Base-by-base conservation (phyloP, 2,797 vertebrate species). In the Alcedo atthis region DNA sequence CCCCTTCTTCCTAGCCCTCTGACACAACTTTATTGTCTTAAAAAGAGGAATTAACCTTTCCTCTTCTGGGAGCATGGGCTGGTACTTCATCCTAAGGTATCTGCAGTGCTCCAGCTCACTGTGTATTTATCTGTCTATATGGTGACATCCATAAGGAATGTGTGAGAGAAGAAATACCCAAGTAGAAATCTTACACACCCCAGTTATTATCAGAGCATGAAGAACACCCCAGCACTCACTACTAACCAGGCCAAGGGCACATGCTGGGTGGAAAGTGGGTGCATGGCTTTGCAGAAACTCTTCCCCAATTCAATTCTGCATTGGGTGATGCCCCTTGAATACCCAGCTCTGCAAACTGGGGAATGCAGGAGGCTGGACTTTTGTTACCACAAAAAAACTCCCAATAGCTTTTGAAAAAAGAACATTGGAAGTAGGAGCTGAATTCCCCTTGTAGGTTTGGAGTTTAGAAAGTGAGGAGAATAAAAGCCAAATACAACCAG, bases 41-140 rank as follows among this genome's bases (percentile, higher is more conserved):
- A 30, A 81, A 69, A 21, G 28, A 78, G 32, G 40, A 91, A 87
- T 73, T n/a, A 76, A 62, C 51, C 63, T 62, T 79, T 76, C 63
- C 25, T 84, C 49, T 66, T 51, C 8, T 0, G 0, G 67, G 87
- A 76, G 33, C 55, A 61, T 0, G 2, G 16, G 37, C 22, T 73
- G 53, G 66, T 42, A 42, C 46, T 62, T 46, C 33, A 7, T 12
- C 22, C 2, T 5, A 6, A 89, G 70, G 24, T 53, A 48, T 28
- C 45, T 3, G 0, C 1, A 1, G 30, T 3, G 1, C 55, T 78
- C 54, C 7, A 1, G 8, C 51, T 73, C 51, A 8, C 21, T 12
- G 2, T 4, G 12, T 14, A 4, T 21, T 8, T n/a, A n/a, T 54
- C 30, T n/a, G 5, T 54, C 30, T n/a, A 10, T 5, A 2, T 28